Base-by-base conservation (phyloP, 2,888 invertebrate species). In the Andrena camellia region DNA sequence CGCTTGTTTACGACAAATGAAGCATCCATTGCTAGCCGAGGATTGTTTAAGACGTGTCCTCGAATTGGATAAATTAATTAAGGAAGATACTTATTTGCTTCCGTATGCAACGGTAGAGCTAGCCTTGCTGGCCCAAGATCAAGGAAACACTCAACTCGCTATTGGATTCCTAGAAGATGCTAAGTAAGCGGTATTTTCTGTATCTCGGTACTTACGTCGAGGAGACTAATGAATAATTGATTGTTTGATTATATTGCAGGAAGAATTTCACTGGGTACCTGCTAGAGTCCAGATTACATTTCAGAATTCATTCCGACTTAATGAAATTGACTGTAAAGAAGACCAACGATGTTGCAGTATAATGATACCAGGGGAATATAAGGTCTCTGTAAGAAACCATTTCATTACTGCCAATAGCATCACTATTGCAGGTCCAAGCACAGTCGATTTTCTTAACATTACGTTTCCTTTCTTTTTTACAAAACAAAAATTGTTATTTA, bases 81-180 rank as follows among this genome's bases (percentile, higher is more conserved):
- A 97, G 79, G 97, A 97, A 84, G 98, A 99, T 93, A 95, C 95
- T 0, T 98, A 97, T 94, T 94, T 99, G 74, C 95, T 98, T 20
- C 99, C 99, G 0, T 99, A 97, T 94, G 96, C 98, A 3, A 95
- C 97, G 68, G 97, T 97, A 17, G 99, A 99, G 94, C 95, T 98
- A 90, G 99, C 97, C 0, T 95, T 98, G 91, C 95, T 98, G 76
- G 96, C 97, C 92, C 96, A 96, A 91, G 95, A 96, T 57, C 95
- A 97, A 85, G 97, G 97, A 7, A 96, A 97, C 64, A 94, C 94
- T 60, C 95, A 96, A 35, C 96, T 96, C 70, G 97, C 98, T 1
- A 95, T 96, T 78, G 94, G 95, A 13, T 95, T 97, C 78, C 94
- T 99, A 52, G 97, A 97, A 88, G 97, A 97, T 89, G 97, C 98